Conservation (phyloP, 2,113 vertebrate genomes). For the Rallus limicola region DNA sequence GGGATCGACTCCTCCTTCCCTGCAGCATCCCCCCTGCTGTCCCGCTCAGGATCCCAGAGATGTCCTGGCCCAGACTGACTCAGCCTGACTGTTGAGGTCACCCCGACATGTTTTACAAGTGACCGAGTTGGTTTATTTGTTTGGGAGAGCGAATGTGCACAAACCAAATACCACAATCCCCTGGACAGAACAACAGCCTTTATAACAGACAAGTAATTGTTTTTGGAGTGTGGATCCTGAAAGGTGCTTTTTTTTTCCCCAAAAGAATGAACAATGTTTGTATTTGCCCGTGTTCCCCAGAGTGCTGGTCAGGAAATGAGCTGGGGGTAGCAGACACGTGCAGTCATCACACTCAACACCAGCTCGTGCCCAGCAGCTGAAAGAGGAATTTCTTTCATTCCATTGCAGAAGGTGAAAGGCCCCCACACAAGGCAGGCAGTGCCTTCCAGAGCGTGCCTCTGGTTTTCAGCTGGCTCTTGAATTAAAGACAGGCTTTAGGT, state of each 20-base stretch:
- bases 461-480: not conserved
- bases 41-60: not conserved
- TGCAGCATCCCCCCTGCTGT: no score
- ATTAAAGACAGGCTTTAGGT: not conserved
- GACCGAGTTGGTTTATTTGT: not conserved
- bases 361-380: not conserved
- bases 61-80: not conserved
- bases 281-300: no score
- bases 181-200: not conserved
- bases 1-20: no score
- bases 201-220: not conserved
- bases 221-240: not conserved
- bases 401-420: not conserved
- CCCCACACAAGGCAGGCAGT: not conserved
- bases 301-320: fast-evolving
- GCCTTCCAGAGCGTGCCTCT: not conserved
- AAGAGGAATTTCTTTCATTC: not conserved
- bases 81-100: not conserved
- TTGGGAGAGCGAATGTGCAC: not conserved
- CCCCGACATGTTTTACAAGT: not conserved
- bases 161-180: not conserved
- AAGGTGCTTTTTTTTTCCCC: not conserved
- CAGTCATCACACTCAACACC: fast-evolving
- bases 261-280: fast-evolving
- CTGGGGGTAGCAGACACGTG: not conserved